phyloP scores from a whole-genome alignment of 2,888 invertebrate genomes.

The Polyploca ridens region DNA sequence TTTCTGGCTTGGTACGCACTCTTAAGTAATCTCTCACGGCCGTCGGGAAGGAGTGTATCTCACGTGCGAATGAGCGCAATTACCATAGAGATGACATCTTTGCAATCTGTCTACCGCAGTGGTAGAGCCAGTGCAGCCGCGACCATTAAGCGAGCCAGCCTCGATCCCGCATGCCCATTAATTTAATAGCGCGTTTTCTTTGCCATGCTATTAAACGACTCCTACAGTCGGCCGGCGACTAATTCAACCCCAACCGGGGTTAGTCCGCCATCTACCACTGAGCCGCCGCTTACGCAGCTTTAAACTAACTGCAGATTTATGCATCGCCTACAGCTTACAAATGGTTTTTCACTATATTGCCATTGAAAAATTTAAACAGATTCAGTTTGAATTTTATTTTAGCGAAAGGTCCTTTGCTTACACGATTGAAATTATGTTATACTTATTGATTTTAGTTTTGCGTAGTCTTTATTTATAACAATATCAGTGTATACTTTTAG shows the following conservation, averaged over 20 bases:
- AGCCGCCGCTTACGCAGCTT: slow-evolving; percentile 53
- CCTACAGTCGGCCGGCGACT: slow-evolving; percentile 52
- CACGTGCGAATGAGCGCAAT: slow-evolving; percentile 63
- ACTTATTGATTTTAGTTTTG: neutral
- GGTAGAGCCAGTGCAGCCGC: slow-evolving; percentile 25
- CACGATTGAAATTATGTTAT: neutral
- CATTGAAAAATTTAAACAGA: slow-evolving; percentile 22
- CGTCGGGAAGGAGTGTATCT: slow-evolving; percentile 31
- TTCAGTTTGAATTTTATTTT: neutral
- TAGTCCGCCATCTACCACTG: slow-evolving; percentile 21
- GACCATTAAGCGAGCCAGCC: slow-evolving; percentile 42
- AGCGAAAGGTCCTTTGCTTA: neutral
- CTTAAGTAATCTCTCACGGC: slow-evolving; percentile 48
- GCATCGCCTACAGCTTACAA: slow-evolving; percentile 42
- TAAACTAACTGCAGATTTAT: slow-evolving; percentile 57
- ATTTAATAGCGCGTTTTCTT: slow-evolving; percentile 74
- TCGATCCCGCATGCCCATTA: slow-evolving; percentile 63
- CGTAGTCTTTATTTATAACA: neutral
- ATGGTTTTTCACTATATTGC: slow-evolving; percentile 26
- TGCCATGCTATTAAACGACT: slow-evolving; percentile 64
- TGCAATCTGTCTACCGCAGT: slow-evolving; percentile 47
- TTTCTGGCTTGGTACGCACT: too few species aligned
- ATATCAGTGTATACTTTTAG: too few species aligned
- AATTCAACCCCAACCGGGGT: slow-evolving; percentile 53
- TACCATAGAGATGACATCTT: slow-evolving; percentile 68